Percentiles rank a stretch among this genome's conserved stretches.
These are phyloP conservation scores for Chaetodon trifasciatus DNA, from an alignment of 2,797 vertebrate genomes.

Conservation along the genomic window DNA sequence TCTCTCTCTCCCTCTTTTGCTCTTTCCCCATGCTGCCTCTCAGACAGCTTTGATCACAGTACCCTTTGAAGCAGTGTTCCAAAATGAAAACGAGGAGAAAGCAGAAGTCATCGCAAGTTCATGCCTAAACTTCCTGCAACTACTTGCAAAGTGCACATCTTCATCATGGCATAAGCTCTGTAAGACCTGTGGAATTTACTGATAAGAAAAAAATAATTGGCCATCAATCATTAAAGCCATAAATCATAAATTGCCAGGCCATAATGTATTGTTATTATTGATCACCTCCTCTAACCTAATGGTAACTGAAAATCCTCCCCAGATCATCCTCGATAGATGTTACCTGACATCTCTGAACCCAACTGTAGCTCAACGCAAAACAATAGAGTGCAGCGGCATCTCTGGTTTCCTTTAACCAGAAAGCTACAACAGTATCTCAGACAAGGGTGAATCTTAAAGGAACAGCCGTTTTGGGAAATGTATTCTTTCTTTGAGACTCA, in stretches of 20 bases:
- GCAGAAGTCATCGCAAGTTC: slow-evolving; percentile 90
- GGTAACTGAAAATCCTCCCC: not conserved
- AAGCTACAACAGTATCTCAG: not conserved
- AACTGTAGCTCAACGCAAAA: slow-evolving; percentile 21
- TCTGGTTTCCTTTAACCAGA: slow-evolving; percentile 13
- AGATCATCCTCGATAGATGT: slow-evolving; percentile 18
- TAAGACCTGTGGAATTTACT: slow-evolving; percentile 59
- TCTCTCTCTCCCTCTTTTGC: slow-evolving; percentile 70
- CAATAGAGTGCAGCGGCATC: slow-evolving; percentile 1
- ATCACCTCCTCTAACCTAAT: slow-evolving; percentile 44
- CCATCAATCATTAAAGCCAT: slow-evolving; percentile 53
- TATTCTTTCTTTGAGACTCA: slow-evolving; percentile 19
- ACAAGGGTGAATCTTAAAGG: slow-evolving; percentile 24
- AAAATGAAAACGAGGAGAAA: slow-evolving; percentile 88
- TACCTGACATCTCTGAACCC: slow-evolving; percentile 26
- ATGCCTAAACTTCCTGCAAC: slow-evolving; percentile 89
- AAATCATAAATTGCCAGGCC: slow-evolving; percentile 57
- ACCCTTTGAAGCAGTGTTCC: slow-evolving; percentile 91
- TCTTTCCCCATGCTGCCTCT: slow-evolving; percentile 84
- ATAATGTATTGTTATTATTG: slow-evolving; percentile 45
- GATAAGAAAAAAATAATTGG: slow-evolving; percentile 50
- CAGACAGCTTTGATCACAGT: slow-evolving; percentile 93
- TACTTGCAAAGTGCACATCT: slow-evolving; percentile 84
- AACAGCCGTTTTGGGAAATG: slow-evolving; percentile 22
- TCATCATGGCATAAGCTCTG: slow-evolving; percentile 55